Base-by-base conservation (phyloP, 2,888 invertebrate species). In the Belgica antarctica region DNA sequence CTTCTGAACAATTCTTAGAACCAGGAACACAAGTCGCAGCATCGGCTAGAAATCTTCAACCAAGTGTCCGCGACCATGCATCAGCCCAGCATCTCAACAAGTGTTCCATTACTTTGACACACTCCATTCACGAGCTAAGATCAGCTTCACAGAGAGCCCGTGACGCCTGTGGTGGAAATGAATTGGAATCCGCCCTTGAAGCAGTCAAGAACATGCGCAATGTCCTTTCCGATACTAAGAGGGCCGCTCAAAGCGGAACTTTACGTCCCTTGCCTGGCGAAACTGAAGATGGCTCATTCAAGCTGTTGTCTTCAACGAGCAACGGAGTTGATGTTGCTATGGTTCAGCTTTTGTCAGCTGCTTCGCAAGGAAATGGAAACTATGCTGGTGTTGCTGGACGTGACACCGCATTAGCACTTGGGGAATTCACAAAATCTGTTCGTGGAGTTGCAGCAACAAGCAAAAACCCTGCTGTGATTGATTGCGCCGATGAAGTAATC, bases 231-330 rank as follows among this genome's bases (percentile, higher is more conserved):
- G 93, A 92, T 74, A 87, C 92, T 72, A 87, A 90, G 70, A 84
- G 85, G 72, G 89, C 92, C 0, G 90, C 92, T 0, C 82, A 87
- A 27, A 85, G 86, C 0, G 86, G 88, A 71, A 84, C 86, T 22
- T 81, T 96, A 46, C 82, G 87, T 71, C 94, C 95, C 0, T 80
- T 96, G 73, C 96, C 96, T 0, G 94, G 92, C 52, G 92, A 94
- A 78, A 90, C 89, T 15, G 85, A 85, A 72, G 83, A 83, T 76
- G 83, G 85, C 0, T 81, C 81, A 0, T 66, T 73, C 0, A 81
- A 81, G 0, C 81, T 81, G 0, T 75, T 85, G 72, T 79, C 80
- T 24, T 78, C 78, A 1, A 81, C 84, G 0, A 80, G 82, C 1
- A 94, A 94, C 77, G 85, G 87, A 57, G 91, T 94, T 0, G 92